Evolutionary conservation across 2,113 vertebrate genomes (phyloP).

Genomic region (Lipotes vexillifer): DNA sequence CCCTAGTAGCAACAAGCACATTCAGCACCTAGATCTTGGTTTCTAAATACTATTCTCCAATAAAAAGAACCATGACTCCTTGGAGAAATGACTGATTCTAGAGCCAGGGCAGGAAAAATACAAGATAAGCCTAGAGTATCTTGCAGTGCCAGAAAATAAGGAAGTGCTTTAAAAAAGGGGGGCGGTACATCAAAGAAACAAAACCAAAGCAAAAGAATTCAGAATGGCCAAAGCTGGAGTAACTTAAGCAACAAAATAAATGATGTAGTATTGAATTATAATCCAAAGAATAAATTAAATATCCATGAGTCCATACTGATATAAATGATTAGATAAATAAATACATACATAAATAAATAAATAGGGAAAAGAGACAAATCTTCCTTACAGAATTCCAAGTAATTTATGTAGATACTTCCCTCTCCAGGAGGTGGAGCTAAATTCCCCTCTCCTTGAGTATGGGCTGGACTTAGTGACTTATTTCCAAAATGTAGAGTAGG

Average conservation of each 20-base stretch:
- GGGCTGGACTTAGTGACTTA: not conserved
- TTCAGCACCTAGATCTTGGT: not conserved
- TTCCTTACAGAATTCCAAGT: not conserved
- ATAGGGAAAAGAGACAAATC: not conserved
- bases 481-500: not conserved
- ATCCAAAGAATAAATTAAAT: not conserved
- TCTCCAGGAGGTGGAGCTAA: not conserved
- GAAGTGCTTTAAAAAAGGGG: not conserved
- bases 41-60: not conserved
- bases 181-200: not conserved
- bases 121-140: not conserved
- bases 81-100: not conserved
- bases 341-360: not conserved
- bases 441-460: not conserved
- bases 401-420: not conserved
- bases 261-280: not conserved
- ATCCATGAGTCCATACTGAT: not conserved
- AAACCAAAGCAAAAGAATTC: not conserved
- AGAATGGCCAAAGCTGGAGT: not conserved
- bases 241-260: not conserved
- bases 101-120: not conserved
- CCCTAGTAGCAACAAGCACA: not conserved
- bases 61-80: not conserved
- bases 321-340: not conserved
- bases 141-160: not conserved